Evolutionary conservation across 2,888 invertebrate species (phyloP), one percentile per base, ranked within the genome.

Genomic region (Eupithecia inturbata): DNA sequence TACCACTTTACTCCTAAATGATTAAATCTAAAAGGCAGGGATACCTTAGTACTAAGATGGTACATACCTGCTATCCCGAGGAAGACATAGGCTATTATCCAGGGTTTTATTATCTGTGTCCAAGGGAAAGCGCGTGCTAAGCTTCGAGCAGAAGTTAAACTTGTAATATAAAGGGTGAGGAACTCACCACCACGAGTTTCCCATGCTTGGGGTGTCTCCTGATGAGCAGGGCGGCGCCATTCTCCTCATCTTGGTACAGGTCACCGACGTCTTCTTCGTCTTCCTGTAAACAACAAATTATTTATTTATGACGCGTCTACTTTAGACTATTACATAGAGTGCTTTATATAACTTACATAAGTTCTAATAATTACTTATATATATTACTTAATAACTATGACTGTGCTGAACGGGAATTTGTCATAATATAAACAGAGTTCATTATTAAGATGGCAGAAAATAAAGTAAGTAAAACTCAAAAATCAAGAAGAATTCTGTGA

Each of bases 221-320:
- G 88, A 98, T 96, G 76, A 98, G 95, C 84, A 98, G 95, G 6
- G 98, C 98, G 14, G 98, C 98, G 92, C 97, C 96, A 84, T 97
- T 98, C 77, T 96, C 95, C 84, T 97, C 96, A 89, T 98, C 98
- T 90, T 98, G 98, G 92, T 97, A 98, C 63, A 97, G 95, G 78
- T 98, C 97, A 22, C 98, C 98, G 75, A 98, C 95, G 77, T 97
- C 96, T 82, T 96, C 96, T 70, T 95, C 95, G 76, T 93, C 93
- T 80, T 95, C 95, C 96, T 97, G 95, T 70, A 28, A 91, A 95
- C 57, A 75, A 77, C 19, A n/a, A 10, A 53, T 12, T 14, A 26
- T 57, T 57, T 26, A 14, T 45, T 45, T 7, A 45, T n/a, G n/a
- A 45, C n/a, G 6, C 19, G 7, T 45, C 9, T 14, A 3, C 14